Evolutionary conservation across 1,140 invertebrate genomes (phyloP), one percentile per base, ranked within the genome.

Genomic region (Popillia japonica): DNA sequence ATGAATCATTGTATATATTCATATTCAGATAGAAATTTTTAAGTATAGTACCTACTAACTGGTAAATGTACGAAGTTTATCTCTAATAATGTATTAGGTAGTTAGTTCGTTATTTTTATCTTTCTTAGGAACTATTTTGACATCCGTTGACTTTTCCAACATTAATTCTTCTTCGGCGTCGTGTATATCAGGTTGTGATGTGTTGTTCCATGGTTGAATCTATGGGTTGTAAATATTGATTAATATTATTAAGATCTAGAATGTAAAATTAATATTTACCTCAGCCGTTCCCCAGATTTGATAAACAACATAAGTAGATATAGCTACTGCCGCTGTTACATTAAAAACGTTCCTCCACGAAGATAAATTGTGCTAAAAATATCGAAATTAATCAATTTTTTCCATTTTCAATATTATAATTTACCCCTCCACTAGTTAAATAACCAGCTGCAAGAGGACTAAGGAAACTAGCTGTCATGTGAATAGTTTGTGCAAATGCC

Each of bases 301-400:
- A 82, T 91, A 96, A 0, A 94, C 81, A 0, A 93, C 77, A 80
- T 93, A 94, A 0, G 94, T 95, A 7, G 88, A 85, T 40, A 91
- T 86, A 14, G 92, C 91, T 4, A 96, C 89, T 8, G 88, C 88
- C 3, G 91, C 88, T 14, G 92, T 88, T 9, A 94, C 87, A 76
- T 89, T 91, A 84, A 95, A 96, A 2, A 95, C 92, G 27, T 86
- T 90, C 75, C 92, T 89, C 94, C 94, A 96, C 44, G 93, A 89
- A 3, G 90, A 88, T 22, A 92, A 86, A 0, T 88, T 89, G 86
- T 89, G 87, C 91, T 93, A 84, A 77, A 80, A 85, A 40, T 74
- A 74, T 17, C 6, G n/a, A 0, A 41, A 74, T 74, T 34, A 34
- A 34, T 34, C 27, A 34, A 34, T 34, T 34, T 34, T 4, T 2